Conservation (phyloP, 2,888 invertebrate genomes). For the Laspeyria flexula region DNA sequence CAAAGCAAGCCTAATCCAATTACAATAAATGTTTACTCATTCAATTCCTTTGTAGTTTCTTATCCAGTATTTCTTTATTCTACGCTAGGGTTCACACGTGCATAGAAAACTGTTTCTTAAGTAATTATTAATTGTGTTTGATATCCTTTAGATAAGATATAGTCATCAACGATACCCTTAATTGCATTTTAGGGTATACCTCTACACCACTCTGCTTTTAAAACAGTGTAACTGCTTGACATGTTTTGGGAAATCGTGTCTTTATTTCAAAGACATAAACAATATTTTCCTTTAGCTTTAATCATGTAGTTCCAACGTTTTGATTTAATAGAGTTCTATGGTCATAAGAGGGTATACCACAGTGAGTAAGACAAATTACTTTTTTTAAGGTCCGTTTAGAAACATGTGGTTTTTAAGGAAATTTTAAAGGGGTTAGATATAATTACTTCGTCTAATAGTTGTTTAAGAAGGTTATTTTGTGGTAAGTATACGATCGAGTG, state of each 20-base stretch:
- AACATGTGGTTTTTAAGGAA: conserved; percentile 17
- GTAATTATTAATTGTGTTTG: conserved; percentile 50
- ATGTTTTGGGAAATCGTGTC: no score
- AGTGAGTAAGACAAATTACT: conserved; percentile 32
- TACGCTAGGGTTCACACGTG: conserved; percentile 38
- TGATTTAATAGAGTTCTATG: no score
- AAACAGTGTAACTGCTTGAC: no score
- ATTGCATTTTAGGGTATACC: conserved; percentile 47
- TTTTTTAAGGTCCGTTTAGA: conserved; percentile 15
- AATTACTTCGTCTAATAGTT: conserved; percentile 7
- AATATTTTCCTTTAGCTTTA: no score
- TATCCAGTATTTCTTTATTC: conserved; percentile 27
- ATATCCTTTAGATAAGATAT: conserved; percentile 49
- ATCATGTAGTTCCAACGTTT: no score
- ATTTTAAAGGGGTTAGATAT: conserved; percentile 17
- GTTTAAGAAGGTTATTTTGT: neutral
- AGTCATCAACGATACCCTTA: conserved; percentile 48
- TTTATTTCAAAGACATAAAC: no score
- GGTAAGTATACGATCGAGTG: neutral
- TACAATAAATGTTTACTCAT: neutral
- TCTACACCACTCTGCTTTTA: no score
- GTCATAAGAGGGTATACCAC: conserved; percentile 30
- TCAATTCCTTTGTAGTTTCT: conserved; percentile 6
- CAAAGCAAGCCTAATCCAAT: neutral
- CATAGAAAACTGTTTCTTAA: conserved; percentile 32